phyloP scores from a whole-genome alignment of 2,113 vertebrate genomes.

The Nycticryphes semicollaris region DNA sequence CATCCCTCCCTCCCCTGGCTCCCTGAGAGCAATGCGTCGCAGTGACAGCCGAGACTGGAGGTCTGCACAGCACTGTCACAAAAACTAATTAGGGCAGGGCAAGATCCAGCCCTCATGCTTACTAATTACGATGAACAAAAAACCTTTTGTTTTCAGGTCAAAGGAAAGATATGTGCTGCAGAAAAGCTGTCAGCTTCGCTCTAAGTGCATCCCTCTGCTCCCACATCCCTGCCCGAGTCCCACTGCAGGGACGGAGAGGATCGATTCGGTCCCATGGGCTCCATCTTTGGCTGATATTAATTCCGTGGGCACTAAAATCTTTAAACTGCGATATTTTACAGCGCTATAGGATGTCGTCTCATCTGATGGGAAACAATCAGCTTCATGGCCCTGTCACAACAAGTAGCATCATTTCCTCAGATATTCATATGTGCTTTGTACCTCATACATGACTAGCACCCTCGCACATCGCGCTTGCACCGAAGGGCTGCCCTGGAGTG shows the following conservation, averaged over 20 bases:
- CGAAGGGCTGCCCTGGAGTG: neutral
- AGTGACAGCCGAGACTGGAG: neutral
- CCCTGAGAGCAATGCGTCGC: neutral
- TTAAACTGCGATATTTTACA: neutral
- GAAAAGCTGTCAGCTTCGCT: neutral
- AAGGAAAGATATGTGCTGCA: neutral
- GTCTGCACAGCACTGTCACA: neutral
- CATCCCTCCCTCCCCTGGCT: neutral
- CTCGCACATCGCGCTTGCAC: neutral
- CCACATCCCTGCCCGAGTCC: neutral
- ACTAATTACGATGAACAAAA: neutral
- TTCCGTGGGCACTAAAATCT: neutral
- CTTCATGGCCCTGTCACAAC: neutral
- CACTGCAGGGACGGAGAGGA: fast-evolving
- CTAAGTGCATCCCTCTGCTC: neutral
- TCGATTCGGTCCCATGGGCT: neutral
- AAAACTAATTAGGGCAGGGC: neutral
- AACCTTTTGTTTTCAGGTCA: neutral
- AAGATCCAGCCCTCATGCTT: neutral
- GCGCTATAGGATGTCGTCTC: neutral
- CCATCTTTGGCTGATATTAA: neutral
- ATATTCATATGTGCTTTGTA: neutral
- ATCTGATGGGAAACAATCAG: neutral
- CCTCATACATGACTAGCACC: neutral
- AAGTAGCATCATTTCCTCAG: neutral